Conservation (phyloP, 2,797 vertebrate genomes). For the Holocentrus rufus region DNA sequence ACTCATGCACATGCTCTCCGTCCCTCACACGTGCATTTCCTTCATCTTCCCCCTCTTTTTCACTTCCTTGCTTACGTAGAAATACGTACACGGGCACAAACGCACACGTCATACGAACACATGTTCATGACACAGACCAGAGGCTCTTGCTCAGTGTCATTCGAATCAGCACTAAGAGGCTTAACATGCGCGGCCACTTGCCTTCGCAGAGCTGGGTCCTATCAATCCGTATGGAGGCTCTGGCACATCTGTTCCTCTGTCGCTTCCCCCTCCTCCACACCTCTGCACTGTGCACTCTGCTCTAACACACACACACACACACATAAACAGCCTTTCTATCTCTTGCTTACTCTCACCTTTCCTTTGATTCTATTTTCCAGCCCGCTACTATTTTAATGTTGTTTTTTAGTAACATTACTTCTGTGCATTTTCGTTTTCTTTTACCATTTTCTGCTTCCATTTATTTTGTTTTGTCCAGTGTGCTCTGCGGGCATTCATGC, state of each 20-base stretch:
- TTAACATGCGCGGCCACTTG: slow-evolving; percentile 77
- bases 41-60: background rate
- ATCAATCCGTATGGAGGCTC: slow-evolving; percentile 38
- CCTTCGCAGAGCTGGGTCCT: slow-evolving; percentile 41
- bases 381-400: too few species aligned
- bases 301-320: slow-evolving; percentile 20
- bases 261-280: slow-evolving; percentile 15
- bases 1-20: background rate
- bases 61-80: background rate
- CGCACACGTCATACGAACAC: slow-evolving; percentile 10
- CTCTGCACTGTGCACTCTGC: slow-evolving; percentile 43
- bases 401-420: too few species aligned
- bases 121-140: slow-evolving; percentile 31
- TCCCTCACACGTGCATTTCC: background rate
- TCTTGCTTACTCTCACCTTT: too few species aligned
- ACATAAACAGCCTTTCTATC: background rate
- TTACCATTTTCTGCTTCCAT: too few species aligned
- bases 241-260: slow-evolving; percentile 66
- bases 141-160: slow-evolving; percentile 60
- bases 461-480: too few species aligned
- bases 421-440: too few species aligned
- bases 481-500: too few species aligned
- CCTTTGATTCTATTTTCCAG: too few species aligned
- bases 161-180: slow-evolving; percentile 75
- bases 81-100: slow-evolving; percentile 1